Percentiles rank a stretch among this genome's conserved stretches.
Evolutionary conservation across 2,797 vertebrate genomes (phyloP).

Genomic region (Periophthalmus magnuspinnatus): DNA sequence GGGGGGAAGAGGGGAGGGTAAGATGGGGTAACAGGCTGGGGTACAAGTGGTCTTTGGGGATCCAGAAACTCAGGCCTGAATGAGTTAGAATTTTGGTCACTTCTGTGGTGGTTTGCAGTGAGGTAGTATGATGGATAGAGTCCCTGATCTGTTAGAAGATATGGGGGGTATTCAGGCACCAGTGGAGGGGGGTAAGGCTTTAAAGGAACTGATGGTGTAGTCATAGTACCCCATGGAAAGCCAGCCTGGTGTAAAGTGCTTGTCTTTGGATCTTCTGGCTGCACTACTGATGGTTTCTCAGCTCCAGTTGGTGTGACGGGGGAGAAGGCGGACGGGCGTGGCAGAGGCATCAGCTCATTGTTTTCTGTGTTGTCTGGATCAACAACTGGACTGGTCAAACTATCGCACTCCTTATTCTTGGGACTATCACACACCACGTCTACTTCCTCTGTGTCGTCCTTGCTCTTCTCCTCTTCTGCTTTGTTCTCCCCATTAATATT

Average conservation of each 20-base stretch:
- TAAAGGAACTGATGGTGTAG: slow-evolving; percentile 74
- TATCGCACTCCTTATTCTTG: slow-evolving; percentile 40
- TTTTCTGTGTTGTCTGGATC: slow-evolving; percentile 56
- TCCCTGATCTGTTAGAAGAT: slow-evolving; percentile 79
- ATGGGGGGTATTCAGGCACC: slow-evolving; percentile 82
- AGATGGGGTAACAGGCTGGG: slow-evolving; percentile 80
- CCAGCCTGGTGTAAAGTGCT: slow-evolving; percentile 78
- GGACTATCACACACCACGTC: slow-evolving; percentile 53
- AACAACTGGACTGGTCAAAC: slow-evolving; percentile 24
- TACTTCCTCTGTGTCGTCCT: slow-evolving; percentile 76
- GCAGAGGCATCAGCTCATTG: slow-evolving; percentile 66
- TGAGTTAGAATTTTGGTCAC: slow-evolving; percentile 75
- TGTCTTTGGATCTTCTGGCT: slow-evolving; percentile 62
- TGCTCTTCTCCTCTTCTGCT: slow-evolving; percentile 44
- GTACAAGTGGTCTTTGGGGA: slow-evolving; percentile 82
- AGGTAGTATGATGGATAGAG: slow-evolving; percentile 85
- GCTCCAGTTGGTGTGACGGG: slow-evolving; percentile 82
- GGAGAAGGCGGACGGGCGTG: slow-evolving; percentile 86
- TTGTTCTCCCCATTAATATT: slow-evolving; percentile 21
- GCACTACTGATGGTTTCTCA: slow-evolving; percentile 48
- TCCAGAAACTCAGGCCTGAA: slow-evolving; percentile 77
- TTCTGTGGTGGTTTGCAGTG: slow-evolving; percentile 68
- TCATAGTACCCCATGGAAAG: slow-evolving; percentile 79
- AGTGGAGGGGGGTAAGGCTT: slow-evolving; percentile 75
- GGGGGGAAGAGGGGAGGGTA: slow-evolving; percentile 75